Base-by-base conservation (phyloP, 2,797 vertebrate genomes). In the Podargus strigoides region DNA sequence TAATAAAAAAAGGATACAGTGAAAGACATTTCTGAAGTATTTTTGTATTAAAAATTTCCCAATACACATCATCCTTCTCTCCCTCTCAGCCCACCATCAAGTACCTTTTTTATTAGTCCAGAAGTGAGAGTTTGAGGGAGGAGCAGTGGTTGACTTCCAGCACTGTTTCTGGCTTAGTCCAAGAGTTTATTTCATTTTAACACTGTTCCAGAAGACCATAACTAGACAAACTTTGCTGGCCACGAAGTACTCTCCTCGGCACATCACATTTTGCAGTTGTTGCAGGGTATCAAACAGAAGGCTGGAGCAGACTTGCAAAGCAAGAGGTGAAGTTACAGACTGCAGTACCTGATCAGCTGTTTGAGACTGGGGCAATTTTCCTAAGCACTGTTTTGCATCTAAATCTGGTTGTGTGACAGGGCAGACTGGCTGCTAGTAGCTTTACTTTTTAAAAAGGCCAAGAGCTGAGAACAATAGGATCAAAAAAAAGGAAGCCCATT, bases 1-100 rank as follows among this genome's bases (percentile, higher is more conserved):
- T 41, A 79, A 89, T 3, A 88, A 32, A 30, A 59, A 47, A 30
- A 15, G 4, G 2, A 7, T 24, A 79, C 7, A 7, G 7, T 4
- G 14, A 36, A 66, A 58, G 20, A 42, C 19, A 41, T 3, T 62
- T 28, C 27, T 0, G 0, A 62, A 59, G 3, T 26, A 59, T 4
- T 63, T 81, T 5, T 49, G 15, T 20, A 36, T 23, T 60, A 30
- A 46, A 49, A 30, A 27, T 32, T 64, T 80, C 37, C 64, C 69
- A 70, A 3, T 0, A 41, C 9, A 53, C 16, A 21, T 5, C 4
- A 42, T 16, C 19, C 10, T 59, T 36, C 30, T 49, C 34, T 44
- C 18, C 24, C 42, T 34, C 72, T 77, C 46, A 68, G 34, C 13
- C 34, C 58, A 62, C 37, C 64, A 62, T 36, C 49, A 64, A 67